A percentile compares a stretch with the other conserved stretches of the same genome.
Conservation (phyloP, 2,888 invertebrate genomes). For the Hemithea aestivaria region DNA sequence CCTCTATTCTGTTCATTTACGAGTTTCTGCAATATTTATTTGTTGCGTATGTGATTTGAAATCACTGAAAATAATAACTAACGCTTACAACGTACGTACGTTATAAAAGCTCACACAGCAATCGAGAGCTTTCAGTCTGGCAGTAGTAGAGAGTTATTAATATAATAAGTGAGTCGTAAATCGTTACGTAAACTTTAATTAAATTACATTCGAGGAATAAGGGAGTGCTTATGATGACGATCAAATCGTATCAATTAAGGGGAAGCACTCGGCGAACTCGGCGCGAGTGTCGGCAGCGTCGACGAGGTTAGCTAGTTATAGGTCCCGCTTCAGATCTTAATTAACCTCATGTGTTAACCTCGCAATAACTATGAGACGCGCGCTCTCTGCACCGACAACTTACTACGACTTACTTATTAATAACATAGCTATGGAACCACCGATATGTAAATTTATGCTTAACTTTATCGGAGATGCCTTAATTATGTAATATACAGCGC, state of each 20-base stretch:
- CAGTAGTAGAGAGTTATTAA: constrained; percentile 1
- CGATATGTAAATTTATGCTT: constrained; percentile 64
- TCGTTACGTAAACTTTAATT: constrained; percentile 50
- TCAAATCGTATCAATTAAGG: constrained; percentile 74
- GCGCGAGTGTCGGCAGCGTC: constrained; percentile 45
- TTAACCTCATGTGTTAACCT: constrained; percentile 75
- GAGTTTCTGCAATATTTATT: too few relatives aligned
- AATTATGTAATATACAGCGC: constrained; percentile 49
- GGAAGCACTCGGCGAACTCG: constrained; percentile 57
- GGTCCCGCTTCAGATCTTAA: constrained; percentile 70
- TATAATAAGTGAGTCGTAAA: constrained; percentile 32
- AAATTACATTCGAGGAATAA: constrained; percentile 51
- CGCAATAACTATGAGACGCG: constrained; percentile 61
- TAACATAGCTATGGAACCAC: constrained; percentile 50
- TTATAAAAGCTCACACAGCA: constrained; percentile 5
- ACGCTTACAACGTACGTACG: constrained; percentile 7
- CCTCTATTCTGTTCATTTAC: constrained; percentile 49
- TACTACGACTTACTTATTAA: constrained; percentile 57
- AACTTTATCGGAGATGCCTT: constrained; percentile 57
- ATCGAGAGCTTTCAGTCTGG: constrained; percentile 9
- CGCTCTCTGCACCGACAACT: constrained; percentile 48
- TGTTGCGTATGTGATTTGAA: too few relatives aligned
- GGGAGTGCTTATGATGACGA: constrained; percentile 58
- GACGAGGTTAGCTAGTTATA: constrained; percentile 59
- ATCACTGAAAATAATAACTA: too few relatives aligned